These are phyloP conservation scores for Elgaria multicarinata DNA, from an alignment of 2,113 vertebrate genomes.

Conservation along the genomic window DNA sequence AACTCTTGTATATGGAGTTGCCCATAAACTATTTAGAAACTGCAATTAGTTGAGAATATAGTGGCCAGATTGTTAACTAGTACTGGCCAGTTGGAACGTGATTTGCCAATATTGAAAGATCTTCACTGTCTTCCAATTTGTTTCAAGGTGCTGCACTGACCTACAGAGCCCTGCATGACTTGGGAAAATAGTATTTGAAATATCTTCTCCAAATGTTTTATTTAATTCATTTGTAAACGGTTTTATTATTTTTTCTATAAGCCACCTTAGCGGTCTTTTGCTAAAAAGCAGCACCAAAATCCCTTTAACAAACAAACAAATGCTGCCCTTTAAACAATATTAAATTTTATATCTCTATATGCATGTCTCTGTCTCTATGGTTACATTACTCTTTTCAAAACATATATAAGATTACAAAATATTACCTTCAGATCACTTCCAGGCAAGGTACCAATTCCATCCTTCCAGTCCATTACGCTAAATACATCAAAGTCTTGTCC, in stretches of 20 bases:
- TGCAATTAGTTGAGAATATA: background rate
- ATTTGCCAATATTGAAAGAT: background rate
- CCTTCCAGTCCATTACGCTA: constrained; percentile 97
- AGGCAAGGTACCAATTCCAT: constrained; percentile 94
- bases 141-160: background rate
- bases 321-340: background rate
- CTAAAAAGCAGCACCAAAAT: background rate
- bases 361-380: constrained; percentile 45
- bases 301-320: background rate
- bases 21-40: background rate
- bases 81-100: background rate
- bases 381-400: constrained; percentile 36
- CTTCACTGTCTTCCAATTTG: background rate
- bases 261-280: no score
- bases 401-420: constrained; percentile 8
- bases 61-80: background rate
- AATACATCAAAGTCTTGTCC: constrained; percentile 95
- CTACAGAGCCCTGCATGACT: background rate
- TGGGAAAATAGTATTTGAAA: background rate
- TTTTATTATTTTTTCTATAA: background rate
- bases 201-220: background rate
- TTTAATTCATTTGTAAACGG: background rate
- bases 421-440: constrained; percentile 95
- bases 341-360: background rate
- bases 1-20: background rate